These are phyloP conservation scores for Cephus nigrinus DNA, from an alignment of 2,888 invertebrate species.

Conservation along the genomic window DNA sequence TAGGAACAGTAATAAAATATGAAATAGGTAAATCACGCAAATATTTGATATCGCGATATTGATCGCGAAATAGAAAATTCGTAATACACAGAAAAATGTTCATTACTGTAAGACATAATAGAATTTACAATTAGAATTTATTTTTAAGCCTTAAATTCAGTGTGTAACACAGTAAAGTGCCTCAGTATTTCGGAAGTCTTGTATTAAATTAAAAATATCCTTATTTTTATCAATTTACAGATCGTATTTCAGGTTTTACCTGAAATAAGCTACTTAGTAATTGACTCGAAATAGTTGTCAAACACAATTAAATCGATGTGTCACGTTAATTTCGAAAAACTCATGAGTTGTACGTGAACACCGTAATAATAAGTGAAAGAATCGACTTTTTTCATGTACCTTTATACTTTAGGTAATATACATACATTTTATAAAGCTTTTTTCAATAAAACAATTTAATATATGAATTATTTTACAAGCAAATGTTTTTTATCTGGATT, in stretches of 20 bases:
- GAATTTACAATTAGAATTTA: background rate
- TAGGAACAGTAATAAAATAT: background rate
- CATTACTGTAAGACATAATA: background rate
- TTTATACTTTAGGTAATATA: background rate
- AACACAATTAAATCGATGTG: background rate
- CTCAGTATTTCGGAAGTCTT: slow-evolving; percentile 4
- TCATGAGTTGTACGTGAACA: background rate
- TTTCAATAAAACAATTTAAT: slow-evolving; percentile 3
- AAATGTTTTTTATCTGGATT: background rate
- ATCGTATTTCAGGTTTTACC: slow-evolving; percentile 1
- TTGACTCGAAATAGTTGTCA: slow-evolving; percentile 2
- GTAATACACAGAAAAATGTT: background rate
- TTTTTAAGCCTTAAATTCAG: background rate
- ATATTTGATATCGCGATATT: background rate
- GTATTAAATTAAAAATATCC: slow-evolving; percentile 9
- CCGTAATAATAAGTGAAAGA: background rate
- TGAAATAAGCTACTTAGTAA: slow-evolving; percentile 1
- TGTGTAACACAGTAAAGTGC: slow-evolving; percentile 3
- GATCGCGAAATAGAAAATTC: background rate
- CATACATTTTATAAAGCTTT: background rate
- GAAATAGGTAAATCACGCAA: background rate
- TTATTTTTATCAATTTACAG: slow-evolving; percentile 12
- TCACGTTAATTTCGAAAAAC: background rate
- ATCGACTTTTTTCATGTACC: background rate
- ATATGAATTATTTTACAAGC: background rate